Percentiles rank a stretch among this genome's conserved stretches.
These are phyloP conservation scores for Orthonevra nobilis DNA, from an alignment of 2,888 invertebrate genomes.

Conservation along the genomic window DNA sequence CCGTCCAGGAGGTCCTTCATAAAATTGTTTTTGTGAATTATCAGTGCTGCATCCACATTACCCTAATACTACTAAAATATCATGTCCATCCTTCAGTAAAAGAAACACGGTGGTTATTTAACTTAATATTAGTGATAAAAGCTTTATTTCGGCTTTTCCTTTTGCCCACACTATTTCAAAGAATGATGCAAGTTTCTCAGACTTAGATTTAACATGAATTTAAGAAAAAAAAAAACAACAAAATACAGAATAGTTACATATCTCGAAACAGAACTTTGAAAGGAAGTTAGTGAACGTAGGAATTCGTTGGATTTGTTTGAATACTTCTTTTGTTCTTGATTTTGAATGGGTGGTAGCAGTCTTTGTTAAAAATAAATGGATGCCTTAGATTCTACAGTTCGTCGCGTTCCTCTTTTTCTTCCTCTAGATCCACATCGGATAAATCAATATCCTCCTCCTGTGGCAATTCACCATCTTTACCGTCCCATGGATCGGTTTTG, in stretches of 20 bases:
- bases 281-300: conserved; percentile 2
- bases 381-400: conserved; percentile 74
- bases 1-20: too few species aligned
- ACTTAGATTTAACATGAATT: conserved; percentile 20
- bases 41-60: too few species aligned
- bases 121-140: too few species aligned
- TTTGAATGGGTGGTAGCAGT: conserved; percentile 51
- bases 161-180: conserved; percentile 8
- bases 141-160: too few species aligned
- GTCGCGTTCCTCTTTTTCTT: conserved; percentile 84
- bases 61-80: too few species aligned
- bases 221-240: conserved; percentile 2
- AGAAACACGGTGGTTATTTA: too few species aligned
- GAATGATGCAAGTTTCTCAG: conserved; percentile 11
- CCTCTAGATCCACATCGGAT: conserved; percentile 92
- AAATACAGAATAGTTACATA: not conserved
- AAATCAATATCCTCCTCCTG: conserved; percentile 92
- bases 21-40: too few species aligned
- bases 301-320: conserved; percentile 19
- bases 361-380: conserved; percentile 40
- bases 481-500: conserved; percentile 92
- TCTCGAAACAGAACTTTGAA: too few species aligned
- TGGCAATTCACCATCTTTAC: conserved; percentile 93
- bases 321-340: conserved; percentile 13
- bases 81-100: too few species aligned